Evolutionary conservation across 1,140 invertebrate species (phyloP), one percentile per base, ranked within the genome.

Genomic region (Episyrphus balteatus): DNA sequence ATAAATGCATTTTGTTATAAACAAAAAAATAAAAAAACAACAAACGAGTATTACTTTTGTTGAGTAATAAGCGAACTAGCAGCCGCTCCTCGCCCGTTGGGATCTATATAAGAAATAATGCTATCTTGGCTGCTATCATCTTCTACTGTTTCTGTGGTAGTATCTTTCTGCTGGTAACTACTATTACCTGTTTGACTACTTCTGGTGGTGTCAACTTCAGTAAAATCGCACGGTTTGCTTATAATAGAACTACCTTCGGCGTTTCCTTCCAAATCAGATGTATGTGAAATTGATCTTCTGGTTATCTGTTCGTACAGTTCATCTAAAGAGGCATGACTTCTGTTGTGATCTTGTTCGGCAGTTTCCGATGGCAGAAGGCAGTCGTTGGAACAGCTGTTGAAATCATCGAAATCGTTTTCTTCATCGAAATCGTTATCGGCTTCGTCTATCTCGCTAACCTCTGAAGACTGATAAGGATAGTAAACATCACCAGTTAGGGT

Each of bases 71-170:
- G 39, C 44, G 36, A 26, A 50, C 44, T 54, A 37, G 49, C 41
- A 41, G 31, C 31, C 26, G 39, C 43, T 15, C 14, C 43, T 30
- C n/a, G 38, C 33, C 56, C 47, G 53, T 57, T 61, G 42, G 62
- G 59, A 53, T 67, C 64, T 43, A 68, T 67, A 47, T 65, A 68
- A 13, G 65, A 68, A 40, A 68, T 67, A 43, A 68, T 57, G 51
- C 64, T 67, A 53, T 64, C 59, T 51, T 68, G 65, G 51, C 65
- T 68, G 50, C 64, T 68, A 14, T 67, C 65, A 40, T 67, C 64
- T 42, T 66, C 63, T n/a, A 62, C 53, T 11, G 59, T 62, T 36
- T 62, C 59, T 5, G n/a, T 18, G 5, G 18, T 15, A 46, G 62
- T 62, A 10, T 59, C 53, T 57, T 59, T 56, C 21, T 57, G 60